Evolutionary conservation across 2,797 vertebrate genomes (phyloP), one percentile per base, ranked within the genome.

Genomic region (Vireo griseus): DNA sequence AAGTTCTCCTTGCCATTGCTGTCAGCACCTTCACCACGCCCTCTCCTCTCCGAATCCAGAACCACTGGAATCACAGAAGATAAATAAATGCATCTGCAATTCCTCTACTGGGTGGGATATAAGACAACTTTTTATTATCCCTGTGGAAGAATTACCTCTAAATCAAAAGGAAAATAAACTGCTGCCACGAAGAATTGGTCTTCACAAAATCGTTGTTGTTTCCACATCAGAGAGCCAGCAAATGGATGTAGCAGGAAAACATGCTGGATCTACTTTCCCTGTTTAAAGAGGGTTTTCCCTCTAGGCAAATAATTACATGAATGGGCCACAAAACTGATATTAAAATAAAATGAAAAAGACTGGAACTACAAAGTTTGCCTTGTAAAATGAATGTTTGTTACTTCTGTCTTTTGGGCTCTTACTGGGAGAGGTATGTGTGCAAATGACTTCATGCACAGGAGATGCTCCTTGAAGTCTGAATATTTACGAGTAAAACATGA

Each of bases 161-260:
- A 94, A 86, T 87, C 72, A 88, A 88, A 91, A 89, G 68, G 71
- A 88, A 94, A 89, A 92, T 50, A 71, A 88, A 54, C 72, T 55
- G 50, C 42, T 77, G 91, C 84, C 52, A 51, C 0, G 6, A 77
- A 91, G 81, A 92, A 61, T 40, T 84, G 72, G 10, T 91, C 81
- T 80, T 89, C 67, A 71, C 91, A 85, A 90, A 93, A 77, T 71
- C 65, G 61, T 37, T 74, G 67, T 25, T 88, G 61, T 78, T 62
- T 65, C 78, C 85, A 88, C 59, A 86, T 83, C 79, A 93, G 75
- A 92, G 67, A 68, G 62, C 5, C 58, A 83, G 73, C 16, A 89
- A 96, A 94, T 2, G 13, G 81, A 83, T 61, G 24, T 14, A 68
- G 73, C 39, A 75, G 91, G 66, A 90, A 86, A 92, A 91, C 5